These are phyloP conservation scores for Bradypodion pumilum DNA, from an alignment of 2,797 vertebrate genomes.

Conservation along the genomic window DNA sequence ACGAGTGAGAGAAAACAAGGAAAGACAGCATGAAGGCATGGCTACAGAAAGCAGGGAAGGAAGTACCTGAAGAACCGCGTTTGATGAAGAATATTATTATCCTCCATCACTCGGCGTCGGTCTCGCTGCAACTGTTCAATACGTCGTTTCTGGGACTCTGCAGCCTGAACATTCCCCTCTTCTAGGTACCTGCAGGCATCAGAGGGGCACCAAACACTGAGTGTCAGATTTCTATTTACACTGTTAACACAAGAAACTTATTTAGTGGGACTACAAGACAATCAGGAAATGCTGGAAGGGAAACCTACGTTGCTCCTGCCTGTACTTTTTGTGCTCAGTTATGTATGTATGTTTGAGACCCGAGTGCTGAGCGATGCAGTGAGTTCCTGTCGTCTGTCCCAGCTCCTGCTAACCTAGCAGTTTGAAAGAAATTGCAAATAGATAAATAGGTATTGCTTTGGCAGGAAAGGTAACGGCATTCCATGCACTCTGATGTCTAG, in stretches of 20 bases:
- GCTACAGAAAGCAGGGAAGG: neutral
- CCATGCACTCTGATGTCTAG: no score
- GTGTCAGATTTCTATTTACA: neutral
- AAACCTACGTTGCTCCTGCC: neutral
- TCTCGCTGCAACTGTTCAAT: constrained; percentile 89
- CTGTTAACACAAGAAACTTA: neutral
- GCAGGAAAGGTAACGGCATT: no score
- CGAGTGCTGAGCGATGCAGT: no score
- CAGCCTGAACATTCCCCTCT: constrained; percentile 86
- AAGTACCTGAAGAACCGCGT: constrained; percentile 90
- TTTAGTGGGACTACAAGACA: neutral
- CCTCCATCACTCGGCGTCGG: constrained; percentile 81
- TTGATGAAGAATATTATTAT: constrained; percentile 83
- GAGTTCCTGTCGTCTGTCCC: no score
- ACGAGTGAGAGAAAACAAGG: neutral
- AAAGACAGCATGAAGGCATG: neutral
- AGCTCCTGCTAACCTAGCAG: no score
- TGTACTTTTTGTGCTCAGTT: neutral
- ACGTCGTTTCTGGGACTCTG: constrained; percentile 86
- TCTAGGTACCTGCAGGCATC: constrained; percentile 84
- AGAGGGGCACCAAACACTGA: neutral
- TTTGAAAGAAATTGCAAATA: no score
- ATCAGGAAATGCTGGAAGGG: neutral
- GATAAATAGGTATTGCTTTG: no score
- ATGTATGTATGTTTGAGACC: no score